Conservation (phyloP, 1,140 invertebrate species). For the Chlorops oryzae region DNA sequence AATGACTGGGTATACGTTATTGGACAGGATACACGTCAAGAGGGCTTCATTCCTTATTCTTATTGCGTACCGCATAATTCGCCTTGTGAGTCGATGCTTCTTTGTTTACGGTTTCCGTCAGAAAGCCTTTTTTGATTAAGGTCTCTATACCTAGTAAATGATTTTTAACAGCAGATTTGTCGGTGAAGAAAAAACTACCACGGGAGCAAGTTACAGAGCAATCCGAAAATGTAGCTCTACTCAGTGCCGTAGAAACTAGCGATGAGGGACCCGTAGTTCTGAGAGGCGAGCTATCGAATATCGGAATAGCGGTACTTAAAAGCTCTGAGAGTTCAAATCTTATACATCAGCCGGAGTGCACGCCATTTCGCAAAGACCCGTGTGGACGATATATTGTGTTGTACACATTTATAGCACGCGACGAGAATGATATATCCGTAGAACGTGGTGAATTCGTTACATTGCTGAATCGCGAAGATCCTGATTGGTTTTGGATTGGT, state of each 20-base stretch:
- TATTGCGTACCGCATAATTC: constrained; percentile 83
- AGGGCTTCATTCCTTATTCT: constrained; percentile 91
- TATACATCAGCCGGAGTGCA: constrained; percentile 58
- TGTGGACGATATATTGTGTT: constrained; percentile 85
- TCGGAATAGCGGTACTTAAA: too few species aligned
- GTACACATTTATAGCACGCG: constrained; percentile 85
- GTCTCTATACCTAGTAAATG: too few species aligned
- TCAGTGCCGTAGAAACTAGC: constrained; percentile 26
- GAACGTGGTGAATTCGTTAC: constrained; percentile 91
- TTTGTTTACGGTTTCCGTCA: too few species aligned
- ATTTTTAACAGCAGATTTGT: constrained; percentile 66
- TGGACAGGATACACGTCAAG: constrained; percentile 75
- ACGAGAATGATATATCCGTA: constrained; percentile 92
- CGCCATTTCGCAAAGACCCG: constrained; percentile 84
- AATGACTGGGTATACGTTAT: constrained; percentile 97
- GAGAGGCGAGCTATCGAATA: too few species aligned
- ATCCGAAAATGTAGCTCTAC: constrained; percentile 33
- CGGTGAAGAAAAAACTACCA: constrained; percentile 80
- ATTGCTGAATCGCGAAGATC: constrained; percentile 87
- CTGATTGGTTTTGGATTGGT: constrained; percentile 96
- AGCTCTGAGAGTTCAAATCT: too few species aligned
- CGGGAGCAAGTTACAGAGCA: constrained; percentile 51
- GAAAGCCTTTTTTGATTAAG: too few species aligned
- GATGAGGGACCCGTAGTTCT: too few species aligned
- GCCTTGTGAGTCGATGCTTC: too few species aligned